Conservation (phyloP, 2,797 vertebrate species). For the Pangasius mekongensis region DNA sequence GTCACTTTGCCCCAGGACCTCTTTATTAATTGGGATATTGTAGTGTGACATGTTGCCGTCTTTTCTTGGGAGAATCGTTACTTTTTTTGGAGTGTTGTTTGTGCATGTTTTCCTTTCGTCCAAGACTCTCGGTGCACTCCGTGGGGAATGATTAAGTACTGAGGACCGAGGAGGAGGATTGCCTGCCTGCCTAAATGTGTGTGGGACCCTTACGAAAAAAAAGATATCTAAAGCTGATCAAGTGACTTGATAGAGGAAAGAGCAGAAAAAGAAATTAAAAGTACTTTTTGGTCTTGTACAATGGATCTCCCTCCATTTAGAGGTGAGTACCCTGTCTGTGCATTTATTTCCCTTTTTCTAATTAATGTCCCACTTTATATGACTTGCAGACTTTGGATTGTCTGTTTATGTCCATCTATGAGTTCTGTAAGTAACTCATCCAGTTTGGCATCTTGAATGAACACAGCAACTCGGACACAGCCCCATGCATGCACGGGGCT, state of each 20-base stretch:
- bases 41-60: slow-evolving; percentile 45
- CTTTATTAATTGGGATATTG: slow-evolving; percentile 58
- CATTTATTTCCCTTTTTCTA: not conserved
- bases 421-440: slow-evolving; percentile 33
- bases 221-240: slow-evolving; percentile 38
- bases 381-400: not conserved
- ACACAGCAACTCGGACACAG: slow-evolving; percentile 36
- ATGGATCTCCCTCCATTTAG: slow-evolving; percentile 78
- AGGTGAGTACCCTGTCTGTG: slow-evolving; percentile 66
- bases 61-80: slow-evolving; percentile 42
- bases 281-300: slow-evolving; percentile 57
- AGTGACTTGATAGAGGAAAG: slow-evolving; percentile 38
- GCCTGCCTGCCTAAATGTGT: slow-evolving; percentile 15
- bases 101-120: slow-evolving; percentile 27
- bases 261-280: slow-evolving; percentile 58
- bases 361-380: not conserved
- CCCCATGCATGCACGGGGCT: slow-evolving; percentile 28
- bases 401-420: not conserved
- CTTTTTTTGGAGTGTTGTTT: slow-evolving; percentile 46
- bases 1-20: slow-evolving; percentile 41
- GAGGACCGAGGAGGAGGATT: slow-evolving; percentile 52
- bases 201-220: slow-evolving; percentile 48
- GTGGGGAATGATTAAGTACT: slow-evolving; percentile 54
- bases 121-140: slow-evolving; percentile 44
- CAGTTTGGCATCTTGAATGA: slow-evolving; percentile 42